Base-by-base conservation (phyloP, 2,113 vertebrate species). In the Sterna hirundo region DNA sequence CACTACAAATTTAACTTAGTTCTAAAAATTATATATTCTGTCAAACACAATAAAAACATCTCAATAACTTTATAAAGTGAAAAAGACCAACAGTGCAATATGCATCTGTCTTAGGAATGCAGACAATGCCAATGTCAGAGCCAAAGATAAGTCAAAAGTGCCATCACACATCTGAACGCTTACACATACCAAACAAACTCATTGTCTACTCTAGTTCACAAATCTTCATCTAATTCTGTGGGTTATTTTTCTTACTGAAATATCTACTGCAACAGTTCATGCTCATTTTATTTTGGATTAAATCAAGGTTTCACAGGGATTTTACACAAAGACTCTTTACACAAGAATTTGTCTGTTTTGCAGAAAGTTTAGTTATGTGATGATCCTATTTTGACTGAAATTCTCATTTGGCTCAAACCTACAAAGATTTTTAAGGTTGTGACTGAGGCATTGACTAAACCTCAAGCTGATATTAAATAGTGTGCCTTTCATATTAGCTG, bases 41-140 rank as follows among this genome's bases (percentile, higher is more conserved):
- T 94, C 69, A 96, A 97, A 85, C 13, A 62, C 10, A 89, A 80
- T 54, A 69, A 70, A 95, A 93, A 75, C 4, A 91, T n/a, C 70
- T 91, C 46, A 90, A 27, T 91, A 89, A 94, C 4, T 8, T 77
- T 32, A 58, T 26, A 78, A 78, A 90, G 17, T 69, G 78, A 80
- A 66, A 94, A 83, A 78, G 23, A 27, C 8, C 14, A 58, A 30
- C 20, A 40, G 11, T 64, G 14, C 7, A 65, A 38, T 65, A 40
- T 21, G 8, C 74, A 27, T 62, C 79, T 92, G 22, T 79, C 40
- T 78, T 66, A 74, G 30, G 51, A 93, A 80, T 44, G 29, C 9
- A 76, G n/a, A 69, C 44, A 64, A 38, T 62, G 20, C 49, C 66
- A 19, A 54, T 54, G 12, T 88, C n/a, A 44, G 36, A 90, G n/a